Evolutionary conservation across 2,797 vertebrate genomes (phyloP).

Genomic region (Carapus acus): DNA sequence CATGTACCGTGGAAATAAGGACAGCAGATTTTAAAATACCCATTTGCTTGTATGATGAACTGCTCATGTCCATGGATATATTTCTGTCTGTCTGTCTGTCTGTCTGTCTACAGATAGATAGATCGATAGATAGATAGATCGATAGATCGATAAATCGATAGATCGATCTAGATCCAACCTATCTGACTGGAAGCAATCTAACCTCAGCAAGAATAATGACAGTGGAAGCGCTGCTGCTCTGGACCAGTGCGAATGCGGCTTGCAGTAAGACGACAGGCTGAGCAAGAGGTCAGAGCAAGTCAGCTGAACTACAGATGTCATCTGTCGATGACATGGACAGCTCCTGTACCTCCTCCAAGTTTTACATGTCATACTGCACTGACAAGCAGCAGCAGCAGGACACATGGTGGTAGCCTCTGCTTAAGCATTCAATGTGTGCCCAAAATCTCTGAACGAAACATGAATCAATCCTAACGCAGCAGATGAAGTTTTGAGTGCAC

Average conservation of each 20-base stretch:
- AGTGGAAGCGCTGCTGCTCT: constrained; percentile 37
- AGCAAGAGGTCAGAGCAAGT: constrained; percentile 48
- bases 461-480: neutral
- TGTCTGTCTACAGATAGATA: too few relatives aligned
- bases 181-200: constrained; percentile 7
- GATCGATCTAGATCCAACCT: too few relatives aligned
- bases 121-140: too few relatives aligned
- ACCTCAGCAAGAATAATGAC: too few relatives aligned
- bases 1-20: too few relatives aligned
- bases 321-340: constrained; percentile 37
- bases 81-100: too few relatives aligned
- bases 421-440: constrained; percentile 24
- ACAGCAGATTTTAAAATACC: too few relatives aligned
- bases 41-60: too few relatives aligned
- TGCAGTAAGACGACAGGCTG: constrained; percentile 34
- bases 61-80: too few relatives aligned
- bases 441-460: constrained; percentile 3
- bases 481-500: neutral
- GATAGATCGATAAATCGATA: too few relatives aligned
- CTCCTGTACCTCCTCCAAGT: constrained; percentile 37
- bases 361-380: constrained; percentile 22
- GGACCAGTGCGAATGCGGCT: constrained; percentile 35
- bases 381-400: constrained; percentile 22
- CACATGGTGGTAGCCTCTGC: constrained; percentile 9
- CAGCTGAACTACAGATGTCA: constrained; percentile 62